Evolutionary conservation across 30 jellyfish, hydroid and myxozoan species (phyloP), one percentile per base, ranked within the genome.

Genomic region (Pelagia noctiluca): DNA sequence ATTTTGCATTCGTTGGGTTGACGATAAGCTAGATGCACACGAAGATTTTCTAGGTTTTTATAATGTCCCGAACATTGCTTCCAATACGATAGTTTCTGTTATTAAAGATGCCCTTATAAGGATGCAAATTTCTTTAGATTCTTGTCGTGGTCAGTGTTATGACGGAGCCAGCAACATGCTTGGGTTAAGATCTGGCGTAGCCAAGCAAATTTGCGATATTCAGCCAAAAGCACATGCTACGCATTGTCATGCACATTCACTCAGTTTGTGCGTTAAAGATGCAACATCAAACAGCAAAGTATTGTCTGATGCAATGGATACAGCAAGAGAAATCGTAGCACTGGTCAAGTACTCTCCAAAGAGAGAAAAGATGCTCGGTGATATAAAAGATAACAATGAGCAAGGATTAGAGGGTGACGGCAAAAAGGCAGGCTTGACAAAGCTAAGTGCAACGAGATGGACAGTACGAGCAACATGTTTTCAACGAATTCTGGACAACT

Each of bases 391-490:
- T n/a, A 75, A 49, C 69, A 35, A 50, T 32, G 75, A 75, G n/a
- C n/a, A n/a, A n/a, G n/a, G n/a, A n/a, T n/a, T n/a, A n/a, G n/a
- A n/a, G n/a, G n/a, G n/a, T n/a, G n/a, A n/a, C n/a, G n/a, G n/a
- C n/a, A n/a, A n/a, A n/a, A n/a, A n/a, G n/a, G n/a, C n/a, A n/a
- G n/a, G n/a, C 73, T 76, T 37, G 88, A 66, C 61, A 8, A 50
- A 76, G 22, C 35, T 76, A 57, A 50, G 71, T 52, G 57, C 33
- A 8, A 53, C 89, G 31, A 48, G 89, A 30, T 82, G 89, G 89
- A 68, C 89, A 35, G 92, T 82, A 62, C 92, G 80, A 16, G 92
- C 92, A 21, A n/a, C 63, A 19, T 37, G 92, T 71, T 82, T 67
- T 54, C 31, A 35, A 36, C 36, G 48, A 42, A 82, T 82, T 79